Evolutionary conservation across 2,113 vertebrate species (phyloP).

Genomic region (Amblyornis subalaris): DNA sequence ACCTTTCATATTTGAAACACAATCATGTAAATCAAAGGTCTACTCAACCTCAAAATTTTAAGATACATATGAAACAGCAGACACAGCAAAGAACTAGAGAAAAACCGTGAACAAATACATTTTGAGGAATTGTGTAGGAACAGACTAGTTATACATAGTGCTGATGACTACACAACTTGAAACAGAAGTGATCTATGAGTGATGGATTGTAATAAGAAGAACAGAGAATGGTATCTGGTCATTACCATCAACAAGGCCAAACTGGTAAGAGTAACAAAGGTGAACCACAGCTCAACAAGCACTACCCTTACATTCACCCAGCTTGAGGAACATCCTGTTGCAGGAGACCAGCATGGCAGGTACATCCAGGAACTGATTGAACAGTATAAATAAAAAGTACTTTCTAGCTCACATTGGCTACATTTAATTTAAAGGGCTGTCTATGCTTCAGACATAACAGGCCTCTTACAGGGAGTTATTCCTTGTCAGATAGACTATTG

Average conservation of each 20-base stretch:
- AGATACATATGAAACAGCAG: background rate
- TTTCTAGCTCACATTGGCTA: background rate
- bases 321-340: background rate
- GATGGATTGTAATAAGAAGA: background rate
- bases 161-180: background rate
- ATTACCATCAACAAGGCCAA: background rate
- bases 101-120: background rate
- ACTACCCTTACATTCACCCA: background rate
- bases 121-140: background rate
- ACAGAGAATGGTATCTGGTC: background rate
- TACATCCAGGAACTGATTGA: background rate
- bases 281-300: background rate
- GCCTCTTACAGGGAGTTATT: constrained; percentile 8
- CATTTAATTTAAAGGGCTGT: background rate
- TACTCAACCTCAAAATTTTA: background rate
- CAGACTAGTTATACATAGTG: background rate
- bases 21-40: constrained; percentile 9
- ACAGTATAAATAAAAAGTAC: background rate
- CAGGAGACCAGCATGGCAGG: background rate
- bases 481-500: constrained; percentile 37
- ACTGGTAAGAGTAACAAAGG: background rate
- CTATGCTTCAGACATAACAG: background rate
- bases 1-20: background rate
- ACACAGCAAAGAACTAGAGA: background rate
- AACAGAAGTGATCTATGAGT: background rate